phyloP scores from a whole-genome alignment of 2,797 vertebrate species.

The Diplodus sargus region DNA sequence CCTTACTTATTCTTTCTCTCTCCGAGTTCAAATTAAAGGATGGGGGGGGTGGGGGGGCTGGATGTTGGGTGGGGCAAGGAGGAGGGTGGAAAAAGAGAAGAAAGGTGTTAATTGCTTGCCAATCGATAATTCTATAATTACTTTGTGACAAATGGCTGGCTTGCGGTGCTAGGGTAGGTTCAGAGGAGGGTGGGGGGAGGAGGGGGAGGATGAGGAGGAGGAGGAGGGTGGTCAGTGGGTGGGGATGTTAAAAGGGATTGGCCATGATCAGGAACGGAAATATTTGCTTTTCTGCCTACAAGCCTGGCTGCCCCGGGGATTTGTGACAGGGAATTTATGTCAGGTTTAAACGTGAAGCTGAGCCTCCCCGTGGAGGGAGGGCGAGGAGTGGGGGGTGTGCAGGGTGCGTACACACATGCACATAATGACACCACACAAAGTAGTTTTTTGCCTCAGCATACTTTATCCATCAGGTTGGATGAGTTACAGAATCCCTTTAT shows the following conservation, averaged over 20 bases:
- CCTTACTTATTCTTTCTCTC: constrained; percentile 70
- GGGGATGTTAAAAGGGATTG: constrained; percentile 82
- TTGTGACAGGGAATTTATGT: constrained; percentile 86
- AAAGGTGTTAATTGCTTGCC: constrained; percentile 89
- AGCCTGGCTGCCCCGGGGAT: constrained; percentile 78
- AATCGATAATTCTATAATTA: constrained; percentile 92
- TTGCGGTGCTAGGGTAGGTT: constrained; percentile 77
- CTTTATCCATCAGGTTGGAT: constrained; percentile 24
- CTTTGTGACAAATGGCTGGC: constrained; percentile 90
- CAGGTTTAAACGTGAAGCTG: constrained; percentile 78
- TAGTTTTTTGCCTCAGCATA: constrained; percentile 34
- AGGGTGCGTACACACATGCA: constrained; percentile 35
- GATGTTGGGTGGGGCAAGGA: constrained; percentile 37
- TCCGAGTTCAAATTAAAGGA: constrained; percentile 86
- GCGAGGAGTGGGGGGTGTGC: background rate
- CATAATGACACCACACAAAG: constrained; percentile 45
- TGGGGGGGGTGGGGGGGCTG: constrained; percentile 53
- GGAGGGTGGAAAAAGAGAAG: constrained; percentile 72
- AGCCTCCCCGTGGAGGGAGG: constrained; percentile 44
- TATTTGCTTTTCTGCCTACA: constrained; percentile 89
- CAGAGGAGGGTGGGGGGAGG: constrained; percentile 55
- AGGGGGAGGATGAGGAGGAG: constrained; percentile 42
- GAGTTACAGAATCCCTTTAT: constrained; percentile 37
- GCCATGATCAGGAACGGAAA: constrained; percentile 86
- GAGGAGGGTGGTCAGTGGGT: constrained; percentile 70